A percentile compares a stretch with the other conserved stretches of the same genome.
phyloP scores from a whole-genome alignment of 53 echinoderm and acorn worm species.

The Temnopleurus reevesii region DNA sequence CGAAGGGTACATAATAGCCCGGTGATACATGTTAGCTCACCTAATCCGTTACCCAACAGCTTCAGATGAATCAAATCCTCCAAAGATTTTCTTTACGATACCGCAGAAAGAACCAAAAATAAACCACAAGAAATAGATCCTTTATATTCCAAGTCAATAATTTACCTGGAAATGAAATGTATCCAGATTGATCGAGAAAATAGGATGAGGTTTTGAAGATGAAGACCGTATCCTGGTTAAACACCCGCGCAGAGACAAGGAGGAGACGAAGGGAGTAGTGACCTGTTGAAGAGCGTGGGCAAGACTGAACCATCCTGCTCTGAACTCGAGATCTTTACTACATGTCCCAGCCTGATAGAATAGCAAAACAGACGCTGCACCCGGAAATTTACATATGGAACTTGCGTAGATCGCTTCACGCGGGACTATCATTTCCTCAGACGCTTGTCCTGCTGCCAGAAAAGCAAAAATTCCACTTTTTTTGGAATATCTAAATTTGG shows the following conservation, averaged over 20 bases:
- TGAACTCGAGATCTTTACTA: background rate
- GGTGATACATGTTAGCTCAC: slow-evolving; percentile 62
- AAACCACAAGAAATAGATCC: slow-evolving; percentile 28
- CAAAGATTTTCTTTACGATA: no score
- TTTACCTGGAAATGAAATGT: background rate
- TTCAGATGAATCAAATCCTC: slow-evolving; percentile 3
- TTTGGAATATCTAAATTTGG: no score
- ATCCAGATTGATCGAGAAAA: background rate
- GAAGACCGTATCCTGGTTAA: background rate
- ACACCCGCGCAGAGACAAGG: background rate
- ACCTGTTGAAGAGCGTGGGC: slow-evolving; percentile 28
- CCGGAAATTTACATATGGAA: background rate
- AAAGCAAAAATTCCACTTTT: no score
- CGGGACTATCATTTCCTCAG: background rate
- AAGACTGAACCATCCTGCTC: background rate
- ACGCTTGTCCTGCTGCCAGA: slow-evolving; percentile 7
- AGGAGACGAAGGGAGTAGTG: background rate
- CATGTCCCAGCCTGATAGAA: background rate
- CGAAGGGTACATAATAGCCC: slow-evolving; percentile 80
- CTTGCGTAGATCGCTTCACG: background rate
- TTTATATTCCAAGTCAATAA: background rate
- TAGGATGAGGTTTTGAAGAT: background rate
- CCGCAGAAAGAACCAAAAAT: background rate
- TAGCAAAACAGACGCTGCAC: background rate
- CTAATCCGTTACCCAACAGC: slow-evolving; percentile 23